A percentile compares a stretch with the other conserved stretches of the same genome.
Conservation (phyloP, 2,113 vertebrate genomes). For the Upupa epops region DNA sequence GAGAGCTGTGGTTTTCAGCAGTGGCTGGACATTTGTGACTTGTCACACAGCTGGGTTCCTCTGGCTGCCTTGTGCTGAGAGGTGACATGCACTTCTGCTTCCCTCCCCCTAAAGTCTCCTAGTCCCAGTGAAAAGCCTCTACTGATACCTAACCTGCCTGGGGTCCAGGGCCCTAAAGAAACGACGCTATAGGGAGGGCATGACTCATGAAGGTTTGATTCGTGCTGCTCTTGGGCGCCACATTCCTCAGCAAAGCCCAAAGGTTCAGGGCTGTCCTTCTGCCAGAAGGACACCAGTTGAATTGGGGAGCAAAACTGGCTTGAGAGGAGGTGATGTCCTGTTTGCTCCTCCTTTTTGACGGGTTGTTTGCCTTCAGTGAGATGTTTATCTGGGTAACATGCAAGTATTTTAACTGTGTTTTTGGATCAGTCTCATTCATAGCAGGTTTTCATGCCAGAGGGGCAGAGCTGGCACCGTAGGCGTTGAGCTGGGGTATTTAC, state of each 20-base stretch:
- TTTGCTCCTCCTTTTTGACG: neutral
- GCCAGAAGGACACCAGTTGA: neutral
- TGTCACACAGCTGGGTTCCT: accelerated
- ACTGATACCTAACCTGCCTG: no score
- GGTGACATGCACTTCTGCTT: accelerated
- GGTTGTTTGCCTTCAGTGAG: neutral
- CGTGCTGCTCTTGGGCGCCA: neutral
- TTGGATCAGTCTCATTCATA: accelerated
- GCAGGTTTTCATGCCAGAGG: neutral
- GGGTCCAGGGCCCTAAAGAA: neutral
- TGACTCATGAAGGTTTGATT: neutral
- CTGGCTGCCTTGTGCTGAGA: neutral
- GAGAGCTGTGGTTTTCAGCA: neutral
- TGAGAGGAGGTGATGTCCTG: neutral
- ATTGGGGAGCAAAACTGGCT: neutral
- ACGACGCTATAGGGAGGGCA: accelerated
- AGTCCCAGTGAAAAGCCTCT: neutral
- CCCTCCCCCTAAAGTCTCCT: neutral
- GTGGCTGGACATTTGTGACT: neutral
- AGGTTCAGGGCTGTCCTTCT: neutral
- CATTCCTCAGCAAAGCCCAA: neutral
- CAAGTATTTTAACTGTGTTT: neutral
- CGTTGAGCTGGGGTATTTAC: neutral
- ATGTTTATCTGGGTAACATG: neutral
- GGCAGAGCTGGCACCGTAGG: neutral